Conservation (phyloP, 2,113 vertebrate species). For the Anguilla japonica region DNA sequence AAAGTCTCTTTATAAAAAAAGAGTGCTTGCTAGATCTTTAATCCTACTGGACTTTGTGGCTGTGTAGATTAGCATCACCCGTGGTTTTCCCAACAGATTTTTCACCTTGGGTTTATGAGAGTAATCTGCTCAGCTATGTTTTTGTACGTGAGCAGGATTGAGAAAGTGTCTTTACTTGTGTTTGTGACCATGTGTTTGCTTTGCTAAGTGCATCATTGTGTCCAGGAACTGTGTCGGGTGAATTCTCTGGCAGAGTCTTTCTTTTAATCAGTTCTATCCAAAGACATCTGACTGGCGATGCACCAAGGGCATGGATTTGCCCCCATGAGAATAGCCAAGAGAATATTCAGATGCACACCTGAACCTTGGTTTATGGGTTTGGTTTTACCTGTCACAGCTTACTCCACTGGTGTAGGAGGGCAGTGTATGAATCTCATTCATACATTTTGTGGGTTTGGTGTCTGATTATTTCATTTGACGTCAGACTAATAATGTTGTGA, state of each 20-base stretch:
- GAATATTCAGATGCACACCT: neutral
- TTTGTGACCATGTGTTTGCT: neutral
- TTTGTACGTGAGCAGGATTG: neutral
- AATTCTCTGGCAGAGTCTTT: neutral
- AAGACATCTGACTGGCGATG: neutral
- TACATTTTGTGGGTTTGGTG: neutral
- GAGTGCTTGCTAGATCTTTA: neutral
- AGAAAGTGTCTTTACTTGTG: neutral
- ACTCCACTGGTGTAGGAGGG: neutral
- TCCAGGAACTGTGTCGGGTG: neutral
- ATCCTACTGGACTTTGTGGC: slow-evolving; percentile 3
- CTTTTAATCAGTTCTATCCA: neutral
- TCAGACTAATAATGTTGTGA: neutral
- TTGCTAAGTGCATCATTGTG: neutral
- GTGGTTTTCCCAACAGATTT: neutral
- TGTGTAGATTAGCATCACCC: neutral
- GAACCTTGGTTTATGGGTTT: neutral
- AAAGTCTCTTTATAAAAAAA: neutral
- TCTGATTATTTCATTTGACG: neutral
- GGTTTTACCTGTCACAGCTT: neutral
- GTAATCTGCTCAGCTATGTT: slow-evolving; percentile 1
- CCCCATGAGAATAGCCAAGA: neutral
- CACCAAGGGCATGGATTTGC: neutral
- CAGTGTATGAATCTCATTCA: neutral
- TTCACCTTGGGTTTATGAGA: neutral